Evolutionary conservation across 2,797 vertebrate genomes (phyloP).

Genomic region (Choloepus didactylus): DNA sequence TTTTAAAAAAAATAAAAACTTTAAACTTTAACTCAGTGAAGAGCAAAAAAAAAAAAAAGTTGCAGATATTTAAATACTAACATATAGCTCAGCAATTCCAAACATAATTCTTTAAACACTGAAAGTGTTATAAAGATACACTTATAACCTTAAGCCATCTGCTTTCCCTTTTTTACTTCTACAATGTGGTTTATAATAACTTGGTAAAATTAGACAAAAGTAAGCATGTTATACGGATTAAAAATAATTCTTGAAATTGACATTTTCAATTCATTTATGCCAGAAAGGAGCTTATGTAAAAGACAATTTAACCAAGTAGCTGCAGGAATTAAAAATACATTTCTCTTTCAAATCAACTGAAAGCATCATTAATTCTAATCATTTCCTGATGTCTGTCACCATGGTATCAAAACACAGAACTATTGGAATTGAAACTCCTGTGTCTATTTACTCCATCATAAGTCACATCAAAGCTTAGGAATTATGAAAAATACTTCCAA

Average conservation of each 20-base stretch:
- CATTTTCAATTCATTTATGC: constrained; percentile 39
- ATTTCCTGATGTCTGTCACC: constrained; percentile 64
- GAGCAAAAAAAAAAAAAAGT: background rate
- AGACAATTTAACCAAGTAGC: constrained; percentile 67
- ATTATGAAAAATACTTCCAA: constrained; percentile 41
- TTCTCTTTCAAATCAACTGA: constrained; percentile 65
- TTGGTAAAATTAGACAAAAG: constrained; percentile 54
- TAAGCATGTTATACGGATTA: constrained; percentile 21
- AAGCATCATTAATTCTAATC: constrained; percentile 74
- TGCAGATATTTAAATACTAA: constrained; percentile 53
- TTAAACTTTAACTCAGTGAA: background rate
- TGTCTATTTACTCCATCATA: constrained; percentile 38
- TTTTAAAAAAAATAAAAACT: background rate
- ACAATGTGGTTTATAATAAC: constrained; percentile 64
- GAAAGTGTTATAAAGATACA: background rate
- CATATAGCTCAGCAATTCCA: constrained; percentile 1
- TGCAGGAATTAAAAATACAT: constrained; percentile 69
- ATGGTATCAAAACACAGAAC: constrained; percentile 64
- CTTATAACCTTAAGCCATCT: constrained; percentile 61
- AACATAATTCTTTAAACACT: constrained; percentile 43
- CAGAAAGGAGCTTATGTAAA: background rate
- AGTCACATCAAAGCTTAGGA: constrained; percentile 64
- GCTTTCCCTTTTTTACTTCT: constrained; percentile 30
- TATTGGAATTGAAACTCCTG: constrained; percentile 12
- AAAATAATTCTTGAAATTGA: constrained; percentile 60